Evolutionary conservation across 2,888 invertebrate genomes (phyloP), one percentile per base, ranked within the genome.

Genomic region (Baccha elongata): DNA sequence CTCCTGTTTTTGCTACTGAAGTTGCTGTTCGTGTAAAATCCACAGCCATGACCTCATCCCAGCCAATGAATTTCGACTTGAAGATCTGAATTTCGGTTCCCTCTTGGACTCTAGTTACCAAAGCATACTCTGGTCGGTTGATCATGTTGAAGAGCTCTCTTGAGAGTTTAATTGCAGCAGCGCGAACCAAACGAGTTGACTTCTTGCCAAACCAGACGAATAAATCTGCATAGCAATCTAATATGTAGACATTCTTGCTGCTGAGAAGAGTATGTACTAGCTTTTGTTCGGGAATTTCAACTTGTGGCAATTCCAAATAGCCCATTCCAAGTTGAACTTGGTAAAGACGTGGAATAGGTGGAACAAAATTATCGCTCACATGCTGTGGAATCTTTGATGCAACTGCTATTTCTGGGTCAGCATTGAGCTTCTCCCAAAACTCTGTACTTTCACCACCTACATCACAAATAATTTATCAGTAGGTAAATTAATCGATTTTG

Each of bases 171-270:
- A 98, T 94, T 0, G 99, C 99, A 0, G 99, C 99, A 7, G 98
- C 98, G 79, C 98, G 94, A 0, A 99, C 97, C 55, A 99, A 91
- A 46, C 99, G 93, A 0, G 99, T 98, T 0, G 99, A 99, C 89
- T 99, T 99, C 90, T 98, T 97, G 26, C 99, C 99, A 91, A 98
- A 97, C 99, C 99, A 99, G 2, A 98, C 98, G 91, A 98, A 99
- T 11, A 99, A 94, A 90, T 99, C 99, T 72, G 96, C 92, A 88
- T 95, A 95, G 88, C 98, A 98, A 91, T 99, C 99, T 68, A 99
- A 92, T 88, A 99, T 96, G 91, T 98, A 99, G 0, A 99, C 99
- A 91, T 96, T 96, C 88, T 97, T 95, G 79, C 97, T 97, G 87
- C 95, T 94, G 60, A 99, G 93, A 86, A 96, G 92, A 0, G 93